phyloP scores from a whole-genome alignment of 1,140 invertebrate species.

The Helicoverpa zea region DNA sequence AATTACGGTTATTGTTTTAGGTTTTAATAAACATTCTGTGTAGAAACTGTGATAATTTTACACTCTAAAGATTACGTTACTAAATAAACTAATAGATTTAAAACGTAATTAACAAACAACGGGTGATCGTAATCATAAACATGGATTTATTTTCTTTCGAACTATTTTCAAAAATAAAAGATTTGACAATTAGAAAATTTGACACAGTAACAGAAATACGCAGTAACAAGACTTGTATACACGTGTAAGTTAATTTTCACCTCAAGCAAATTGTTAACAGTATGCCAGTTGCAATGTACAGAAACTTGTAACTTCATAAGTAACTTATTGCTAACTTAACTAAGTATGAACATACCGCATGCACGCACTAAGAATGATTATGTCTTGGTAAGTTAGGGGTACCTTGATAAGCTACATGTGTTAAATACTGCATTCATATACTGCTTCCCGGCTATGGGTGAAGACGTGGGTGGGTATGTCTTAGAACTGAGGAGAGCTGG shows the following conservation, averaged over 20 bases:
- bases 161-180: too few relatives aligned
- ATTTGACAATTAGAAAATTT: too few relatives aligned
- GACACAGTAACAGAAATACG: not conserved
- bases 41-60: conserved; percentile 28
- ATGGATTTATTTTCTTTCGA: too few relatives aligned
- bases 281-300: conserved; percentile 15
- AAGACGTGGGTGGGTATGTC: too few relatives aligned
- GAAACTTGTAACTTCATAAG: conserved; percentile 10
- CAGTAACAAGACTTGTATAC: not conserved
- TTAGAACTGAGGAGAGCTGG: too few relatives aligned
- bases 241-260: not conserved
- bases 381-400: not conserved
- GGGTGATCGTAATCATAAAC: too few relatives aligned
- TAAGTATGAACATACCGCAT: not conserved
- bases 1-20: conserved; percentile 26
- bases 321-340: conserved; percentile 4
- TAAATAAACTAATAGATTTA: too few relatives aligned
- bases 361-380: conserved; percentile 23
- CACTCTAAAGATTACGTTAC: not conserved
- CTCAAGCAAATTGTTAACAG: not conserved
- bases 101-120: too few relatives aligned
- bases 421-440: too few relatives aligned
- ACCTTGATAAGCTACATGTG: not conserved
- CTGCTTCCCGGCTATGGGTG: too few relatives aligned
- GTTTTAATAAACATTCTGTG: conserved; percentile 32